A percentile compares a stretch with the other conserved stretches of the same genome.
These are phyloP conservation scores for Eupristina koningsbergeri DNA, from an alignment of 1,140 invertebrate genomes.

Conservation along the genomic window DNA sequence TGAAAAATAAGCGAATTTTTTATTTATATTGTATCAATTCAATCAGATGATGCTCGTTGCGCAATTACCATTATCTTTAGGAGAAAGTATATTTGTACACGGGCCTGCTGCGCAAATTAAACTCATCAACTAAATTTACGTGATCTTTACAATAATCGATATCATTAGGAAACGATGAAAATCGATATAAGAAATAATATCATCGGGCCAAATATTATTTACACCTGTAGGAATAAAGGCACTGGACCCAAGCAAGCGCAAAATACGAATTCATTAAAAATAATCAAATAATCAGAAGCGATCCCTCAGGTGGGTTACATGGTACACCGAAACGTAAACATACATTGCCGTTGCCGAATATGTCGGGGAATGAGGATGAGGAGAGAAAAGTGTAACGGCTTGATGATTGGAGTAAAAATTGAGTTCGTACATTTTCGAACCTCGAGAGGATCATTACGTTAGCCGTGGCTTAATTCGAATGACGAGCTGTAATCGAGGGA, in stretches of 20 bases:
- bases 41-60: background rate
- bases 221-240: slow-evolving; percentile 23
- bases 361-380: background rate
- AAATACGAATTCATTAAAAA: slow-evolving; percentile 44
- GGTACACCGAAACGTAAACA: background rate
- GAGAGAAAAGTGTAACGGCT: background rate
- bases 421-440: slow-evolving; percentile 29
- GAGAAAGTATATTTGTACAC: background rate
- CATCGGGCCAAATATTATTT: slow-evolving; percentile 31
- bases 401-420: slow-evolving; percentile 49
- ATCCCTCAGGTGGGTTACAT: slow-evolving; percentile 35
- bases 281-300: slow-evolving; percentile 45
- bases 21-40: background rate
- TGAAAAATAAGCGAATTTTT: background rate
- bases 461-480: slow-evolving; percentile 42
- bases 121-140: background rate
- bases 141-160: background rate
- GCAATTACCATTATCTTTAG: background rate
- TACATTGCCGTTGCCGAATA: background rate
- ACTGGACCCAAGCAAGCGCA: background rate
- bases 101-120: background rate
- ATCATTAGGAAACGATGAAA: slow-evolving; percentile 13
- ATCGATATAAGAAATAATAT: slow-evolving; percentile 22
- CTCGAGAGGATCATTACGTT: slow-evolving; percentile 28
- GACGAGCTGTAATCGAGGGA: slow-evolving; percentile 41